Conservation (phyloP, 2,888 invertebrate genomes). For the Hanleya hanleyi region DNA sequence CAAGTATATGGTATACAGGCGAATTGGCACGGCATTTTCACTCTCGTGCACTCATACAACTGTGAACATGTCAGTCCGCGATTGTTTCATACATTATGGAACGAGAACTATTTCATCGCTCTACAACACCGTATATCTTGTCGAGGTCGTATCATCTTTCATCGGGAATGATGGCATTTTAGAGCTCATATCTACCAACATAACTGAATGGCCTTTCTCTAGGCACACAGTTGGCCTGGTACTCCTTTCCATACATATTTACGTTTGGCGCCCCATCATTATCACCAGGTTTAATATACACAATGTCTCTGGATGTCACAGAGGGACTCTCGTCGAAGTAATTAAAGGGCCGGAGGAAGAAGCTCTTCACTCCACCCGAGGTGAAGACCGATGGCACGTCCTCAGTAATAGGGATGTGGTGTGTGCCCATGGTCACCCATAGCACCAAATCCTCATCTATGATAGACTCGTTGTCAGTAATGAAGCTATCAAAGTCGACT, state of each 20-base stretch:
- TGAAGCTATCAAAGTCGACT: slow-evolving; percentile 58
- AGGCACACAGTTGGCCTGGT: too few relatives aligned
- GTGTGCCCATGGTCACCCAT: slow-evolving; percentile 63
- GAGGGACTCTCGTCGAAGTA: slow-evolving; percentile 64
- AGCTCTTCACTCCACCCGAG: slow-evolving; percentile 43
- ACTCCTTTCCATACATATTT: slow-evolving; percentile 51
- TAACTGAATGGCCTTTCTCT: too few relatives aligned
- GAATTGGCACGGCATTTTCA: too few relatives aligned
- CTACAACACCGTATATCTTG: too few relatives aligned
- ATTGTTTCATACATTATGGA: too few relatives aligned
- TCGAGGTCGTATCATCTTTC: too few relatives aligned
- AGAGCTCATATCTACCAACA: too few relatives aligned
- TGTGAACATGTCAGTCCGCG: too few relatives aligned
- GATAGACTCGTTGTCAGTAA: slow-evolving; percentile 48
- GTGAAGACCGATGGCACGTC: slow-evolving; percentile 65
- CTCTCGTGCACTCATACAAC: too few relatives aligned
- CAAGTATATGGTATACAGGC: too few relatives aligned
- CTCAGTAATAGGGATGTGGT: slow-evolving; percentile 65
- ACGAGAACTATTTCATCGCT: too few relatives aligned
- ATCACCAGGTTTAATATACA: slow-evolving; percentile 40
- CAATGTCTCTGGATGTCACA: slow-evolving; percentile 51
- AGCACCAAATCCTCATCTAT: slow-evolving; percentile 64
- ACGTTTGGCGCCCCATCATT: slow-evolving; percentile 32
- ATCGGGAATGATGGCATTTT: too few relatives aligned
- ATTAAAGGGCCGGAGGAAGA: slow-evolving; percentile 63